Evolutionary conservation across 2,113 vertebrate genomes (phyloP).

Genomic region (Gobio gobio): DNA sequence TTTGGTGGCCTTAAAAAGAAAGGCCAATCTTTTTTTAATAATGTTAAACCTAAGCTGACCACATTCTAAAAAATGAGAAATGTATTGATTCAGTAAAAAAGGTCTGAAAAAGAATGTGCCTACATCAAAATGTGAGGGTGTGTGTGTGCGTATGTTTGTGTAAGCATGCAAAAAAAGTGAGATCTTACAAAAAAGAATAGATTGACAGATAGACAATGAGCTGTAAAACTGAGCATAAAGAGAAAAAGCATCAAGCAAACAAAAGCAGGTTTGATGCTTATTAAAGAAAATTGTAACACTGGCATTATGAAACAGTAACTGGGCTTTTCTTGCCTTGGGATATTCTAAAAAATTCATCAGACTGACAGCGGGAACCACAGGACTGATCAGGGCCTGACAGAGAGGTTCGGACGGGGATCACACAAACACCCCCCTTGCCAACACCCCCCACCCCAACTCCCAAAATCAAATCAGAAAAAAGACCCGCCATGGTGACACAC

Average conservation of each 20-base stretch:
- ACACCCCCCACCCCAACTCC: slow-evolving; percentile 57
- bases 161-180: slow-evolving; percentile 49
- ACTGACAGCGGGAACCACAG: slow-evolving; percentile 82
- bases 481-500: slow-evolving; percentile 67
- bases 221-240: slow-evolving; percentile 47
- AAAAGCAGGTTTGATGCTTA: slow-evolving; percentile 74
- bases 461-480: slow-evolving; percentile 73
- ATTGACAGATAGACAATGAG: slow-evolving; percentile 55
- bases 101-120: not conserved
- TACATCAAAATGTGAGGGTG: not conserved
- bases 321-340: slow-evolving; percentile 80
- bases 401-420: slow-evolving; percentile 67
- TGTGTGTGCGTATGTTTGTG: slow-evolving; percentile 9
- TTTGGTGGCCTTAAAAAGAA: slow-evolving; percentile 26
- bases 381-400: slow-evolving; percentile 78
- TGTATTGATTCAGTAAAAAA: not conserved
- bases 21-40: not conserved
- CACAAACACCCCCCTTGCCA: slow-evolving; percentile 50
- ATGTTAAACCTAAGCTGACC: not conserved
- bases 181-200: slow-evolving; percentile 37
- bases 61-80: not conserved
- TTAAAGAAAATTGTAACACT: slow-evolving; percentile 80
- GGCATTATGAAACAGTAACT: slow-evolving; percentile 79
- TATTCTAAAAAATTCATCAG: slow-evolving; percentile 87
- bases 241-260: slow-evolving; percentile 37